Evolutionary conservation across 2,113 vertebrate species (phyloP), one percentile per base, ranked within the genome.

Genomic region (Paradoxurus hermaphroditus): DNA sequence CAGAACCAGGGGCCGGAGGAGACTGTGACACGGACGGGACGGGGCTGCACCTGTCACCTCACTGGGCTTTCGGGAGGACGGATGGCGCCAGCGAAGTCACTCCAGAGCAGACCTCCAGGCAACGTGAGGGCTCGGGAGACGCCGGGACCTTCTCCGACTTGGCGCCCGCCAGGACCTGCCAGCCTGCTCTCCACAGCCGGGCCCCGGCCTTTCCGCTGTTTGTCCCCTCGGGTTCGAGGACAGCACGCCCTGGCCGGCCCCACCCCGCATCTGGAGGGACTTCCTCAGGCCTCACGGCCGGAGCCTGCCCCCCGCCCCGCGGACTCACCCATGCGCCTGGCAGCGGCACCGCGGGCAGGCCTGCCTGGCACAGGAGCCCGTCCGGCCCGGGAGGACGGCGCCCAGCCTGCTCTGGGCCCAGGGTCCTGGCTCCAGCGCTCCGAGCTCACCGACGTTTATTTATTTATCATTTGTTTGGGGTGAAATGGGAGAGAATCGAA

Each of bases 381-480:
- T 65, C 82, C 0, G 0, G 62, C 62, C 25, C 4, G 56, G 34
- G 65, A 79, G 62, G 90, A 87, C 0, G 8, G 79, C 49, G 0
- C 90, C 96, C 92, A 49, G 86, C 56, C 96, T 88, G 87, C 70
- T 90, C 21, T 62, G 31, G n/a, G 70, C 88, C 83, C 81, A 77
- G 70, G 75, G 51, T 96, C 94, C 92, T 96, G 97, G 96, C 95
- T 98, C 75, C 8, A 2, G 84, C 0, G 0, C 90, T 82, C 92
- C 18, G 81, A 95, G 85, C 97, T 94, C 91, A 78, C 90, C 4
- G 0, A 92, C 51, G 90, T 97, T 98, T 98, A 95, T 98, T 98
- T 98, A 98, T 95, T 97, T 98, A 96, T 97, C 98, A 97, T 98
- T 97, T 98, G 95, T 98, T 98, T 97, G 94, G 97, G 95, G 77